These are phyloP conservation scores for Sus cebifrons DNA, from an alignment of 2,797 vertebrate species.

Conservation along the genomic window DNA sequence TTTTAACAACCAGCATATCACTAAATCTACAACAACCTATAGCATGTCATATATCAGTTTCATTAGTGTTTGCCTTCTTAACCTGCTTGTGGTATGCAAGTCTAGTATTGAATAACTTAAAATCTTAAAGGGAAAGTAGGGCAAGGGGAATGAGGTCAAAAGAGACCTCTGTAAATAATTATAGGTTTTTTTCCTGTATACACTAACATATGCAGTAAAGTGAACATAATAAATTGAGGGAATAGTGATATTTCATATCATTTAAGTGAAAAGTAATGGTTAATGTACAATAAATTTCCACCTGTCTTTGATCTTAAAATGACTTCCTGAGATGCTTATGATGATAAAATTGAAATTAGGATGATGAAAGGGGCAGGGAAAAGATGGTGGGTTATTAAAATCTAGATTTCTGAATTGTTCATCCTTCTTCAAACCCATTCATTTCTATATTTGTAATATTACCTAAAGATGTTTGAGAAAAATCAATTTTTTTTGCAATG, in stretches of 20 bases:
- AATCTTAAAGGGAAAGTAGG: not conserved
- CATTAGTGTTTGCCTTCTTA: constrained; percentile 24
- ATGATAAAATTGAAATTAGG: constrained; percentile 32
- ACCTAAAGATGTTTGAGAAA: constrained; percentile 2
- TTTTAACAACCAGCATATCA: constrained; percentile 38
- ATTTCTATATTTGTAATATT: not conserved
- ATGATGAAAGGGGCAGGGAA: not conserved
- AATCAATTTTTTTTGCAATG: constrained; percentile 16
- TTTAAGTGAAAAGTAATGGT: constrained; percentile 52
- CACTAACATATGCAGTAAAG: not conserved
- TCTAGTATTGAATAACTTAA: not conserved
- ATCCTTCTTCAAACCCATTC: not conserved
- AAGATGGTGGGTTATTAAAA: not conserved
- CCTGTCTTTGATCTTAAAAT: constrained; percentile 18
- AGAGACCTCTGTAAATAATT: constrained; percentile 29
- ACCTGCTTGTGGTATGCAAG: not conserved
- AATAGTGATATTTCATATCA: not conserved
- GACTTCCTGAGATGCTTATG: constrained; percentile 20
- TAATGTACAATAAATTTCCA: not conserved
- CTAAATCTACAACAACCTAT: not conserved
- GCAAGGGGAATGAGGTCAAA: not conserved
- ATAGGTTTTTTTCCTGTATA: not conserved
- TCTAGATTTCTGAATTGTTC: not conserved
- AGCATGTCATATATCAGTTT: not conserved
- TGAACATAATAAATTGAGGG: not conserved